phyloP scores from a whole-genome alignment of 2,797 vertebrate genomes.

The Botia almorhae region DNA sequence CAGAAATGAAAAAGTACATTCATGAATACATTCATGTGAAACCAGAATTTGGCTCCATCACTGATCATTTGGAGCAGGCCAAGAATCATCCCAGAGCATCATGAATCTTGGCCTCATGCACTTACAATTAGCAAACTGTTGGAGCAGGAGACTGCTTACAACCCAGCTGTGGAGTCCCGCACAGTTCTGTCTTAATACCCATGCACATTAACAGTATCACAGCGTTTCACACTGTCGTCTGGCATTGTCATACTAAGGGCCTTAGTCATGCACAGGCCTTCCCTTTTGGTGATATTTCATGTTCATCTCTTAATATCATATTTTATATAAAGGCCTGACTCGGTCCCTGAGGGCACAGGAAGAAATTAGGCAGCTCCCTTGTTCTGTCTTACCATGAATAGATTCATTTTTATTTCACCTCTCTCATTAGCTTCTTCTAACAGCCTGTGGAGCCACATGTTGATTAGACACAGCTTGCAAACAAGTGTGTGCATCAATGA shows the following conservation, averaged over 20 bases:
- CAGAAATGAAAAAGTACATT: neutral
- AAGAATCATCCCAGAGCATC: neutral
- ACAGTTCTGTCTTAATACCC: neutral
- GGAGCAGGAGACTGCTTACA: neutral
- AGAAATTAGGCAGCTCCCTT: slow-evolving; percentile 63
- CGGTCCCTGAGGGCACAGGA: slow-evolving; percentile 53
- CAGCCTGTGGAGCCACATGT: slow-evolving; percentile 46
- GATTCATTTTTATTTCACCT: slow-evolving; percentile 64
- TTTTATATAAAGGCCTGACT: slow-evolving; percentile 35
- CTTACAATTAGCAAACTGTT: neutral
- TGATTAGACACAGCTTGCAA: slow-evolving; percentile 52
- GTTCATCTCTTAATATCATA: slow-evolving; percentile 23
- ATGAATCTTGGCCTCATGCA: slow-evolving; percentile 5
- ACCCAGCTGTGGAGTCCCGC: neutral
- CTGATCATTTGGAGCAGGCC: neutral
- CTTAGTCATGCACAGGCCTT: neutral
- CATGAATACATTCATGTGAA: slow-evolving; percentile 5
- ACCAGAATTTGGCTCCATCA: neutral
- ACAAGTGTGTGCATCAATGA: slow-evolving; percentile 8
- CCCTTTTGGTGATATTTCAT: neutral
- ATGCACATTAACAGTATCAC: neutral
- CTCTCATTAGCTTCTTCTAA: slow-evolving; percentile 59
- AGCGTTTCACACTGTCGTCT: neutral
- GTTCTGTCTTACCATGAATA: slow-evolving; percentile 60
- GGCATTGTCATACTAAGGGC: neutral